Conservation (phyloP, 2,797 vertebrate genomes). For the Channallabes apus region DNA sequence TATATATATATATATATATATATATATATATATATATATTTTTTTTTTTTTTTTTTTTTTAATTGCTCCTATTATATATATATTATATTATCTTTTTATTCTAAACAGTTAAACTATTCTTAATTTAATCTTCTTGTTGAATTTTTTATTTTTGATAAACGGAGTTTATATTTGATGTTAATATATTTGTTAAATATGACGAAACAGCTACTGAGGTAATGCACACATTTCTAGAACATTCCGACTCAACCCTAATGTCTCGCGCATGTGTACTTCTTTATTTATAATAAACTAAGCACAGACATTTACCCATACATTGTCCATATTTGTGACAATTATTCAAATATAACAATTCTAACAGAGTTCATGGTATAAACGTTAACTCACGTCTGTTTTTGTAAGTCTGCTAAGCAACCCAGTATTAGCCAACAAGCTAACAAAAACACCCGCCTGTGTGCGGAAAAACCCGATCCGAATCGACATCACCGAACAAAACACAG, state of each 20-base stretch:
- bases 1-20: no score
- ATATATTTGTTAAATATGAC: background rate
- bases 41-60: no score
- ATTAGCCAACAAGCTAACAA: background rate
- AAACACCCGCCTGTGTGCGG: background rate
- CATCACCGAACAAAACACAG: background rate
- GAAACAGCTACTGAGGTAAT: background rate
- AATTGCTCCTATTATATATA: background rate
- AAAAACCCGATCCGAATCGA: background rate
- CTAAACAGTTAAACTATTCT: background rate
- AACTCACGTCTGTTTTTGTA: background rate
- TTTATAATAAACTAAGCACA: background rate
- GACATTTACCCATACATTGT: background rate
- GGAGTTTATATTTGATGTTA: background rate
- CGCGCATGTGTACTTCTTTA: background rate
- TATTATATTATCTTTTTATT: background rate
- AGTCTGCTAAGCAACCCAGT: background rate
- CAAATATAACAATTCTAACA: background rate
- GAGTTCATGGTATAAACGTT: background rate
- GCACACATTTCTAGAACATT: slow-evolving; percentile 19
- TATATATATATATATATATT: no score
- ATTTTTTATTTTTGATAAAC: background rate
- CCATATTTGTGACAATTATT: no score
- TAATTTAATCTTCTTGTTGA: background rate
- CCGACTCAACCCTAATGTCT: background rate